These are phyloP conservation scores for Philereme vetulata DNA, from an alignment of 2,888 invertebrate genomes.

Conservation along the genomic window DNA sequence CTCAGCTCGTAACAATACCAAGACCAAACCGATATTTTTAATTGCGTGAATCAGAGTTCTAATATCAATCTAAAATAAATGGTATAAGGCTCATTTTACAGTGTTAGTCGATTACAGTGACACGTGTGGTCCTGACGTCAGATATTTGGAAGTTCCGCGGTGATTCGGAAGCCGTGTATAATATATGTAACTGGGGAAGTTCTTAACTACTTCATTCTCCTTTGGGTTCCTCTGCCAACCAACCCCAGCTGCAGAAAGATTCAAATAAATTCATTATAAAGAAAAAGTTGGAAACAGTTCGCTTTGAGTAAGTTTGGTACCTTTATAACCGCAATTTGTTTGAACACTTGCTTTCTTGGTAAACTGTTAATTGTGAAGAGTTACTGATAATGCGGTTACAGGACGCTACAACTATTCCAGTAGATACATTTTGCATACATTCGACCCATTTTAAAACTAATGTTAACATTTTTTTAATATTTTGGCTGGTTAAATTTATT, in stretches of 20 bases:
- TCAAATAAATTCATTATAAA: slow-evolving; percentile 25
- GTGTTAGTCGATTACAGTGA: no score
- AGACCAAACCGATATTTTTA: neutral
- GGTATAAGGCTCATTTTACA: no score
- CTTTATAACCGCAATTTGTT: neutral
- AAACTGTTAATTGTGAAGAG: no score
- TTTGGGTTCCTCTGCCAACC: slow-evolving; percentile 13
- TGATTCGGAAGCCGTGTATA: slow-evolving; percentile 27
- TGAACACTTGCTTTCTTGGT: no score
- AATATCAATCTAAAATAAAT: no score
- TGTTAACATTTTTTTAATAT: neutral
- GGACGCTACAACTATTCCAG: no score
- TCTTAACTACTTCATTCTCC: slow-evolving; percentile 28
- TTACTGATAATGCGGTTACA: no score
- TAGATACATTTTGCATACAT: no score
- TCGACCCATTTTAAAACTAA: no score
- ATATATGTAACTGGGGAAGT: slow-evolving; percentile 32
- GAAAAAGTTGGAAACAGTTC: slow-evolving; percentile 15
- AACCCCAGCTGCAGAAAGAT: neutral
- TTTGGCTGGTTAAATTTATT: neutral
- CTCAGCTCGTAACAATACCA: no score
- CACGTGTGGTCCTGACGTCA: no score
- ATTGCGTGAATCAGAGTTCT: neutral
- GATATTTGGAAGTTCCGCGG: neutral
- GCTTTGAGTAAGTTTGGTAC: slow-evolving; percentile 8